Evolutionary conservation across 2,797 vertebrate genomes (phyloP).

Genomic region (Neosalanx taihuensis): DNA sequence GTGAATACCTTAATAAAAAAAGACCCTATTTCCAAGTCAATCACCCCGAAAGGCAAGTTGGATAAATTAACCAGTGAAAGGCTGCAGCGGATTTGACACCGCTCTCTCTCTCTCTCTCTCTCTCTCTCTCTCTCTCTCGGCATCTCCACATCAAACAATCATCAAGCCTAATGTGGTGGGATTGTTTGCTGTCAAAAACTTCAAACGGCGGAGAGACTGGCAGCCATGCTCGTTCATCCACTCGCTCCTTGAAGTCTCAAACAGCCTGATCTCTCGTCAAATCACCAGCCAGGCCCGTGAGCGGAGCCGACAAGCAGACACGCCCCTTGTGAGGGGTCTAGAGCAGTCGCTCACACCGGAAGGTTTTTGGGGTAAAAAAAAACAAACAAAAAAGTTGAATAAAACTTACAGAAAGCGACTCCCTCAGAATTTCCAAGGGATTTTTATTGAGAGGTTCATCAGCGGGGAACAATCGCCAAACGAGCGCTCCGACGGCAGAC

Average conservation of each 20-base stretch:
- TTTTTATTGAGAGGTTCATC: no score
- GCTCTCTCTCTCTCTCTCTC: constrained; percentile 42
- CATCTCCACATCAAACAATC: constrained; percentile 65
- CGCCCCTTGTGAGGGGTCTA: constrained; percentile 57
- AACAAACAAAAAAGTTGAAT: not conserved
- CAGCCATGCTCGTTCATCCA: constrained; percentile 57
- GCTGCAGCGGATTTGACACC: constrained; percentile 53
- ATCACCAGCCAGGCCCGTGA: constrained; percentile 62
- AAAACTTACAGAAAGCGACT: no score
- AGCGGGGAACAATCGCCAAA: no score
- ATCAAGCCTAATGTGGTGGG: constrained; percentile 61
- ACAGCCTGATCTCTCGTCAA: constrained; percentile 62
- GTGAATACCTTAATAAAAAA: constrained; percentile 40
- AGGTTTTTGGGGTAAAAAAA: constrained; percentile 28
- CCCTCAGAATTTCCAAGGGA: no score
- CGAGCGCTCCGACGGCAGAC: no score
- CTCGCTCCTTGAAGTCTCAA: constrained; percentile 57
- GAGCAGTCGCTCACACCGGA: constrained; percentile 47
- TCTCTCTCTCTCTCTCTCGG: constrained; percentile 44
- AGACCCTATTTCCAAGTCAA: constrained; percentile 40
- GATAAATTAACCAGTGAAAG: constrained; percentile 37
- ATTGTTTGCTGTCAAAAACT: constrained; percentile 73
- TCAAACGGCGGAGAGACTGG: constrained; percentile 66
- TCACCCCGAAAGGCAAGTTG: constrained; percentile 43
- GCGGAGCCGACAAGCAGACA: constrained; percentile 67